Base-by-base conservation (phyloP, 1,140 invertebrate genomes). In the Drosophila paulistorum region DNA sequence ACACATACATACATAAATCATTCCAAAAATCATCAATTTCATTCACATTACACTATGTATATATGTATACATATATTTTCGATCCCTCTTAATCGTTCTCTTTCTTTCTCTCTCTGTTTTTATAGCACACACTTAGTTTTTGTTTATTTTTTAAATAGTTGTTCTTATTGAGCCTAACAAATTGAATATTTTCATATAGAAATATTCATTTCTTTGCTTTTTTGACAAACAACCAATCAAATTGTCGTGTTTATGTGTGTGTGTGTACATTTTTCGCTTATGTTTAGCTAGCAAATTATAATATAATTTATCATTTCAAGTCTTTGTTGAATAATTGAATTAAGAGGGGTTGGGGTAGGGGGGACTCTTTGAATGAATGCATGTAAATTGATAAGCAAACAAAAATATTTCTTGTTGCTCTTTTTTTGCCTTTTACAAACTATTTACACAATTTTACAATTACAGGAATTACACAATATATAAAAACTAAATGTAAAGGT, bases 381-480 rank as follows among this genome's bases (percentile, higher is more conserved):
- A 51, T 51, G 45, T 23, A 17, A 51, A 51, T 51, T 51, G 20
- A 51, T 51, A 51, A 23, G 45, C 45, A 11, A 11, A 51, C n/a
- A n/a, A 30, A 30, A 30, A 30, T 30, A 30, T 30, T 30, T 30
- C 37, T 60, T 74, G 62, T 61, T 68, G 10, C 14, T 65, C 17
- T 70, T 11, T 37, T 39, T 13, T 39, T 10, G 37, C 6, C 13
- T 45, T 26, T 20, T 61, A 77, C 55, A 64, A 68, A 83, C 68
- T 87, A 87, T 87, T 78, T 87, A 87, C 84, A 87, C 70, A 78
- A 30, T 69, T 84, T 81, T 87, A 87, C 71, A 87, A 84, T 75
- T 87, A 87, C 84, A 87, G 84, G 84, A 87, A 87, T 87, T 83
- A 51, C 45, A 48, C 20, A 80, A 81, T 74, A 72, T 74, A 72